These are phyloP conservation scores for Polypterus bichir DNA, from an alignment of 2,113 vertebrate species.

Conservation along the genomic window DNA sequence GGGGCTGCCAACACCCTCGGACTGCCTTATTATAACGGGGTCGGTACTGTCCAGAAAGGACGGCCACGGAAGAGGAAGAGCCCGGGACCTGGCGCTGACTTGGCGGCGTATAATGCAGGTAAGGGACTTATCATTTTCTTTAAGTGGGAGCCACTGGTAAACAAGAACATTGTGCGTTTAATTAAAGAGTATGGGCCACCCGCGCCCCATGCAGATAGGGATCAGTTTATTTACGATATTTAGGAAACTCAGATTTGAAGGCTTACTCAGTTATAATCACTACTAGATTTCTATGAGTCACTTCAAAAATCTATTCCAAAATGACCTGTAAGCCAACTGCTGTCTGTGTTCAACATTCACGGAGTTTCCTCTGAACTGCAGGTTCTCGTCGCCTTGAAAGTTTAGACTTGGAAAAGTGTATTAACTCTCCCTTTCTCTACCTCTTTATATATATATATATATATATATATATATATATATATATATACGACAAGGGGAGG, in stretches of 20 bases:
- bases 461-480: too few relatives aligned
- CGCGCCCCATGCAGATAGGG: neutral
- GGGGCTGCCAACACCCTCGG: slow-evolving; percentile 73
- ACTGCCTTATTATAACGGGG: slow-evolving; percentile 95
- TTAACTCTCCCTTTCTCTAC: too few relatives aligned
- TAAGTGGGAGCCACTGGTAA: neutral
- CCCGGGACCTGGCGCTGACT: slow-evolving; percentile 80
- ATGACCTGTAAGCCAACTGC: too few relatives aligned
- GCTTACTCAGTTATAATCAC: too few relatives aligned
- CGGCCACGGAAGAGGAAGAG: slow-evolving; percentile 92
- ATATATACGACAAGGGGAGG: too few relatives aligned
- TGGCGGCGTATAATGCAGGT: slow-evolving; percentile 96
- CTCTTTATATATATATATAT: too few relatives aligned
- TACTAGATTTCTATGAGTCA: too few relatives aligned
- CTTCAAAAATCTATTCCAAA: too few relatives aligned
- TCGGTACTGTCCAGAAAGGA: slow-evolving; percentile 92
- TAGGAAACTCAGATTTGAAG: neutral
- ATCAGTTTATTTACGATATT: neutral
- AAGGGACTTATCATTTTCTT: slow-evolving; percentile 27
- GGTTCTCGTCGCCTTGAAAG: too few relatives aligned
- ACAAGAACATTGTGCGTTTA: neutral
- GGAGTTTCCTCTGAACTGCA: too few relatives aligned
- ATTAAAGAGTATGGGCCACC: slow-evolving; percentile 11
- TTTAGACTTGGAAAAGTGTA: too few relatives aligned
- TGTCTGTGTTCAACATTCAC: too few relatives aligned